Evolutionary conservation across 35 echinoderm and acorn worm genomes (phyloP).

Genomic region (Ophiothrix spiculata): DNA sequence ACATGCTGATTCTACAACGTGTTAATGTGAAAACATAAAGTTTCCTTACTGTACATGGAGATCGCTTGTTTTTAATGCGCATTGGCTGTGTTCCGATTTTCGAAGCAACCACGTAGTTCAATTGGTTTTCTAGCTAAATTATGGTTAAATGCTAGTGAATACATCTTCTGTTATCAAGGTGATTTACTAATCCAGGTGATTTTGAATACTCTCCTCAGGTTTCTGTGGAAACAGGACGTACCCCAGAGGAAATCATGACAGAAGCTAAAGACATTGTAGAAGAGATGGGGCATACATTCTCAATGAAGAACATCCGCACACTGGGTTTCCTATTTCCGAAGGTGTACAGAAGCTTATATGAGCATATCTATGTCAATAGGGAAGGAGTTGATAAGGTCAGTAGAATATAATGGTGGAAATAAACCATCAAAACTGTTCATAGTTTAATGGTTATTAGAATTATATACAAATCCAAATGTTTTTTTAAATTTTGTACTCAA

Average conservation of each 20-base stretch:
- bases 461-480: not conserved
- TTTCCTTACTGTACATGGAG: not conserved
- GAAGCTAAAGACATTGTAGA: slow-evolving; percentile 76
- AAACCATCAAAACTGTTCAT: not conserved
- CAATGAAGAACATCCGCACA: slow-evolving; percentile 51
- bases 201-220: slow-evolving; percentile 33
- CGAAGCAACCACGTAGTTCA: not conserved
- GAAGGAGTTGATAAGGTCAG: slow-evolving; percentile 83
- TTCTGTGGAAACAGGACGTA: slow-evolving; percentile 10
- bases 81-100: no score
- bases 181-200: not conserved
- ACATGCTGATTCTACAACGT: no score
- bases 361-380: slow-evolving; percentile 71
- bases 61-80: no score
- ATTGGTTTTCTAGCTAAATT: no score
- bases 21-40: no score
- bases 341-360: slow-evolving; percentile 57
- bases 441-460: not conserved
- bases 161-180: not conserved
- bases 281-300: slow-evolving; percentile 81
- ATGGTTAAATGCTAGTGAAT: not conserved
- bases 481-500: not conserved
- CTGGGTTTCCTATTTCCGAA: slow-evolving; percentile 77
- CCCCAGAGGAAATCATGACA: slow-evolving; percentile 44
- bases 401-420: not conserved